phyloP scores from a whole-genome alignment of 2,797 vertebrate species.

The Bovichtus variegatus region DNA sequence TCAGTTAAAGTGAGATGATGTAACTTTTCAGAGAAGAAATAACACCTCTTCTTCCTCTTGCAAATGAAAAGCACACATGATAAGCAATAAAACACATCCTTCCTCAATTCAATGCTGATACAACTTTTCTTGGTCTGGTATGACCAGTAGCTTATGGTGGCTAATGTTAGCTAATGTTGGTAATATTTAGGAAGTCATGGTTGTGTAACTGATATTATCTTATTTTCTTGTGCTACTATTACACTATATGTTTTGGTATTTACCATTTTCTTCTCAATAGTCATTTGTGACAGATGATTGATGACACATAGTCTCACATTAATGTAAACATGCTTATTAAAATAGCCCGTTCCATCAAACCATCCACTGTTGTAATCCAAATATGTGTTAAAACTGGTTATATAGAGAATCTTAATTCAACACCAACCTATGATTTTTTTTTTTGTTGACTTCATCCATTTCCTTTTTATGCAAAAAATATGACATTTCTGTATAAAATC shows the following conservation, averaged over 20 bases:
- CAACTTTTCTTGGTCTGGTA: background rate
- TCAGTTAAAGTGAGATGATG: background rate
- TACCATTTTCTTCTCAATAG: background rate
- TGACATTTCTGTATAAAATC: background rate
- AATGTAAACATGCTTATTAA: background rate
- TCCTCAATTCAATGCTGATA: background rate
- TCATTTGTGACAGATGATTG: background rate
- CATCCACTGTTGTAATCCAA: background rate
- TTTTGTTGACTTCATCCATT: background rate
- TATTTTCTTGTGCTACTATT: background rate
- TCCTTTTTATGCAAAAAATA: background rate
- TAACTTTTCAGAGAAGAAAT: background rate
- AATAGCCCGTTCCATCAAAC: background rate
- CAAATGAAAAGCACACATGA: background rate
- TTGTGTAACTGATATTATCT: too few relatives aligned
- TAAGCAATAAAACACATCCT: background rate
- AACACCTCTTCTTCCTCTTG: background rate
- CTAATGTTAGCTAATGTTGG: too few relatives aligned
- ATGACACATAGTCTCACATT: background rate
- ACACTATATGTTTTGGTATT: background rate
- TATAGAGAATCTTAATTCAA: background rate
- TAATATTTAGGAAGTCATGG: too few relatives aligned
- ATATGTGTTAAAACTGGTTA: background rate
- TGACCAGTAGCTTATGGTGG: too few relatives aligned
- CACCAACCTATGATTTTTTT: background rate